Base-by-base conservation (phyloP, 2,888 invertebrate genomes). In the Lithosia quadra region DNA sequence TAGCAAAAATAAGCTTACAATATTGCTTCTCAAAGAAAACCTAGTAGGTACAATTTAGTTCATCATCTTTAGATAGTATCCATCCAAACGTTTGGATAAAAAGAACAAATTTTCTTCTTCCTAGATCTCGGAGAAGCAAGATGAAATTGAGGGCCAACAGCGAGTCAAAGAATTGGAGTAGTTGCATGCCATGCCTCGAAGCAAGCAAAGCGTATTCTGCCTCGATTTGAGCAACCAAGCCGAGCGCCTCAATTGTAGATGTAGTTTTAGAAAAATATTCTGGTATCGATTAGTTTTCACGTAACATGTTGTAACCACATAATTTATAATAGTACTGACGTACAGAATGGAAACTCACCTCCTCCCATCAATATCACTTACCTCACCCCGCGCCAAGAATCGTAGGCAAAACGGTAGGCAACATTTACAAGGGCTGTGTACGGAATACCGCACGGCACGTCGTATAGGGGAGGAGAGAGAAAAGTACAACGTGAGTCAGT, bases 51-150 rank as follows among this genome's bases (percentile, higher is more conserved):
- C 34, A 9, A 61, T 24, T 49, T n/a, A n/a, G 18, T 49, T n/a
- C n/a, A 9, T n/a, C 9, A 28, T n/a, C n/a, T n/a, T n/a, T 4
- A 18, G 43, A 49, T 63, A 53, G 24, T 66, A 34, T 67, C 67
- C 43, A 63, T 55, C 39, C 22, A 28, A 43, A 58, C 57, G 63
- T 33, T 68, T 55, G 63, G 74, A 62, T 79, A 76, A 76, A 79
- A 78, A 80, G 24, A 61, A 70, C 60, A 65, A 72, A 65, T 67
- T 83, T 82, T 86, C 74, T 83, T 72, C 63, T 85, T 75, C 82
- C 39, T 87, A 89, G 89, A 77, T 86, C 69, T 79, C 83, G 49
- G 78, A 81, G 39, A 61, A 56, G 22, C 73, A 69, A 24, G 73
- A 69, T 56, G 71, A 69, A 49, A 69, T 73, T 22, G 59, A 75